Evolutionary conservation across 2,113 vertebrate genomes (phyloP), one percentile per base, ranked within the genome.

Genomic region (Strix aluco): DNA sequence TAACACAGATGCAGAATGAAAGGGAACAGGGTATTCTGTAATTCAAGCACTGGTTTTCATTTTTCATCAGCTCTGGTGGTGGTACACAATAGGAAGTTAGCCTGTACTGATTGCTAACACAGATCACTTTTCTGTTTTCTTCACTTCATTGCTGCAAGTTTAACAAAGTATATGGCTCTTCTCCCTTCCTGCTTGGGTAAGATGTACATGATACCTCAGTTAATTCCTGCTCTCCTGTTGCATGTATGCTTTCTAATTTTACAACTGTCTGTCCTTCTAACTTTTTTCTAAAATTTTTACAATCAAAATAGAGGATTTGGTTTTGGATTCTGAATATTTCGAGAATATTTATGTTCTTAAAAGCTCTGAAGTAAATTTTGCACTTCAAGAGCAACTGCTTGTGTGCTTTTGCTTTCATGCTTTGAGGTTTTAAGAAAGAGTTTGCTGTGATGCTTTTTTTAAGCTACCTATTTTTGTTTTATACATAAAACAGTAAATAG

Each of bases 141-240:
- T 98, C 98, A 98, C 98, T 97, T 97, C 97, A 98, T 98, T 95
- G 99, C 99, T 98, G 99, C 99, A 99, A 99, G 98, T 98, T 98
- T 99, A 99, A 99, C 98, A 98, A 98, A 98, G 97, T 98, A 91
- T 97, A 98, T 98, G 99, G 98, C 98, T 98, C 99, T 99, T 98
- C 99, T 98, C 98, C 98, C 98, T 98, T 99, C 98, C 98, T 99
- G 98, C 98, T 97, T 99, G 98, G 99, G 99, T 99, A 99, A 99
- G 99, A 98, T 93, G 77, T 81, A 84, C 79, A 85, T 93, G 54
- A 92, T 66, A 52, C 90, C 62, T 95, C 81, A 34, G 47, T 17
- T 96, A 90, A 96, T 94, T 97, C 83, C 78, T 92, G n/a, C 91
- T 91, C 40, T 95, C 30, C 47, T 92, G 44, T 77, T 96, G 98